Percentiles rank a stretch among this genome's conserved stretches.
These are phyloP conservation scores for Tetramorium alpestre DNA, from an alignment of 1,140 invertebrate genomes.

Conservation along the genomic window DNA sequence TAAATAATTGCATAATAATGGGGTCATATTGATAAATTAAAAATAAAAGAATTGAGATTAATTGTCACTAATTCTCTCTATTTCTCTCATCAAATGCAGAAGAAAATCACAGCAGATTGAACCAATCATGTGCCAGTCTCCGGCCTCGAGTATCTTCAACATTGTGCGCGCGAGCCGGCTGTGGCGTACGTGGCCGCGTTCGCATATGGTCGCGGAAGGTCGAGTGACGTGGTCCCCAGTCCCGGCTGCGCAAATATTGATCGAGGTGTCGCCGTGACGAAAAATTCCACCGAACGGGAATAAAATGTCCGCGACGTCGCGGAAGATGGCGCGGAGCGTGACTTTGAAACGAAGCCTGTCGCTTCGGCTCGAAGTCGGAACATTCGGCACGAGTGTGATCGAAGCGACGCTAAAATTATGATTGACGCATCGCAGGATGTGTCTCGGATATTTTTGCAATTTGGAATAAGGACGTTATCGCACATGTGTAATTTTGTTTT, in stretches of 20 bases:
- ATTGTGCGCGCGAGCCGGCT: not conserved
- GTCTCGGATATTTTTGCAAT: not conserved
- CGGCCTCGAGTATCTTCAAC: not conserved
- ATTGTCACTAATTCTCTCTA: not conserved
- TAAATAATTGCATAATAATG: conserved; percentile 5
- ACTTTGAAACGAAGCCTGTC: not conserved
- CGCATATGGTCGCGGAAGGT: conserved; percentile 82
- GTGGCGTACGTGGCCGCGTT: conserved; percentile 69
- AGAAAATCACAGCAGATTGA: not conserved
- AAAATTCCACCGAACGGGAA: conserved; percentile 82
- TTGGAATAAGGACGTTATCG: not conserved
- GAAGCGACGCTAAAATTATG: conserved; percentile 4
- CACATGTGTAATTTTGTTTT: not conserved
- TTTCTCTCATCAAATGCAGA: not conserved
- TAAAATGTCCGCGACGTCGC: conserved; percentile 71
- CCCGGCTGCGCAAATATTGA: conserved; percentile 84
- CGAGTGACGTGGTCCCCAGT: conserved; percentile 81
- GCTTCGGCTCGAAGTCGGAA: not conserved
- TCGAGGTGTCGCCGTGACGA: conserved; percentile 82
- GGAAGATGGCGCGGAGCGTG: conserved; percentile 66
- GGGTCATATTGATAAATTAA: not conserved
- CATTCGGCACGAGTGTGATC: not conserved
- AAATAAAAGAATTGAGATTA: not conserved
- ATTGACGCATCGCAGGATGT: not conserved
- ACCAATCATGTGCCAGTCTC: conserved; percentile 15